A percentile compares a stretch with the other conserved stretches of the same genome.
phyloP scores from a whole-genome alignment of 2,888 invertebrate genomes.

The Polyommatus icarus region DNA sequence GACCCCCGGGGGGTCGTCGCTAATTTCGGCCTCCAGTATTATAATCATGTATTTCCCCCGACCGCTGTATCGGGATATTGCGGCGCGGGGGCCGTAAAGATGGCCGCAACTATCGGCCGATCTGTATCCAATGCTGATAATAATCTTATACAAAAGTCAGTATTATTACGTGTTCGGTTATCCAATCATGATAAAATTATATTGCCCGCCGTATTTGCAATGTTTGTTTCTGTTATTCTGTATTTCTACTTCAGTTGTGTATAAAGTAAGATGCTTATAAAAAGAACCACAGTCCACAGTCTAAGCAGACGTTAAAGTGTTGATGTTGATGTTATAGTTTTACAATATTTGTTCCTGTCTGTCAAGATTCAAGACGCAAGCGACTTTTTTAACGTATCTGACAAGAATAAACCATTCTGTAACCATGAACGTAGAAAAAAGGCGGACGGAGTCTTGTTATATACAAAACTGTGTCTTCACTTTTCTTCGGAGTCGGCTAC shows the following conservation, averaged over 20 bases:
- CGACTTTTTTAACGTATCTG: neutral
- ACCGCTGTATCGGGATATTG: neutral
- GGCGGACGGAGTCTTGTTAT: too few relatives aligned
- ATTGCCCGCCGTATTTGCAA: neutral
- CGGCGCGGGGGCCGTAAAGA: slow-evolving; percentile 11
- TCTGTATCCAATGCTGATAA: neutral
- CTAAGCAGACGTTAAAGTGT: too few relatives aligned
- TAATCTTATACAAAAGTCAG: slow-evolving; percentile 7
- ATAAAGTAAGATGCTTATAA: neutral
- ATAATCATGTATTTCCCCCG: slow-evolving; percentile 27
- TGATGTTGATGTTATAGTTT: too few relatives aligned
- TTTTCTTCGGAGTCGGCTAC: too few relatives aligned
- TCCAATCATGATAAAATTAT: slow-evolving; percentile 2
- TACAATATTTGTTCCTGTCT: too few relatives aligned
- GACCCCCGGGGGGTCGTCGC: neutral
- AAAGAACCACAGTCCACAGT: too few relatives aligned
- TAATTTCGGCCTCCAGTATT: slow-evolving; percentile 13
- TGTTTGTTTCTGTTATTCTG: neutral
- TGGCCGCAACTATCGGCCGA: neutral
- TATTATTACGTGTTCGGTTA: slow-evolving; percentile 12
- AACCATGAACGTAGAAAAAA: too few relatives aligned
- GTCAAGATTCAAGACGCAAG: too few relatives aligned
- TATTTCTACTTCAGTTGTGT: neutral
- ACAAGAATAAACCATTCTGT: neutral
- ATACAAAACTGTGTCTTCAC: too few relatives aligned